Evolutionary conservation across 2,888 invertebrate genomes (phyloP).

Genomic region (Antheraea yamamai): DNA sequence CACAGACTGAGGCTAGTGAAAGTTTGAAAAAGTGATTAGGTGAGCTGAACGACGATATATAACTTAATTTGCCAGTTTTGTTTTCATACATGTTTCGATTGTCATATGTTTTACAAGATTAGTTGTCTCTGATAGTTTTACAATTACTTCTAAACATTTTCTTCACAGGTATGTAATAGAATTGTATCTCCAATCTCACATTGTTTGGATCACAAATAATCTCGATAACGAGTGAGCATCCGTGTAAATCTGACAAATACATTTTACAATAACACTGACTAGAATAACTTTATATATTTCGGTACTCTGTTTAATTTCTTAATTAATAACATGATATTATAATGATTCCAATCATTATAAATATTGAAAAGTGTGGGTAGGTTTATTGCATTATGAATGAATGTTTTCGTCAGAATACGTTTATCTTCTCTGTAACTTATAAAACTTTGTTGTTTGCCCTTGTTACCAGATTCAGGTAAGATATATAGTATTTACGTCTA

Average conservation of each 20-base stretch:
- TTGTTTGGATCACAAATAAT: not conserved
- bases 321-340: too few species aligned
- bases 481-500: constrained; percentile 1
- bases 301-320: not conserved
- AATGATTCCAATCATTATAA: not conserved
- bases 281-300: too few species aligned
- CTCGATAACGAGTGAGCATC: not conserved
- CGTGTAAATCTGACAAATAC: not conserved
- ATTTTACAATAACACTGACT: not conserved
- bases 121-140: not conserved
- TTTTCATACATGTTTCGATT: not conserved
- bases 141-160: not conserved
- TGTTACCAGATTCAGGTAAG: not conserved
- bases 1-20: not conserved
- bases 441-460: constrained; percentile 8
- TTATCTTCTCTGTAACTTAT: not conserved
- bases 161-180: not conserved
- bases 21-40: not conserved
- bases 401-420: not conserved
- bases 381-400: not conserved
- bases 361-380: not conserved
- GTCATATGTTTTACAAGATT: not conserved
- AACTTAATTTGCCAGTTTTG: not conserved
- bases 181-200: not conserved
- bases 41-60: not conserved